These are phyloP conservation scores for Ceratotherium simum DNA, from an alignment of 2,113 vertebrate genomes.

Conservation along the genomic window DNA sequence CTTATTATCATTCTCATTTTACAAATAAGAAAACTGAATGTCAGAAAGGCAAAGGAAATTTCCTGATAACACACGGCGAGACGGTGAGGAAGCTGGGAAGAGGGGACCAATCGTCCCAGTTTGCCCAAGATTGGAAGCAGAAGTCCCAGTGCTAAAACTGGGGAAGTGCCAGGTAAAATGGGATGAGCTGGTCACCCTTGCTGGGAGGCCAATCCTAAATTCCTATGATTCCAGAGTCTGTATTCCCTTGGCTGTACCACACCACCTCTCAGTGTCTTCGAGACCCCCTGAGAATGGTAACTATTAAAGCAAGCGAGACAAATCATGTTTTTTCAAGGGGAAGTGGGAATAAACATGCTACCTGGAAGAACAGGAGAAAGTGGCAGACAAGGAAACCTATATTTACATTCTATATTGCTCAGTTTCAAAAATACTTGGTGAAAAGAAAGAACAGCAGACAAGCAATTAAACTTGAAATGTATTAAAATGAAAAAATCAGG, in stretches of 20 bases:
- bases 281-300: not conserved
- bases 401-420: constrained; percentile 21
- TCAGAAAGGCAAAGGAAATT: not conserved
- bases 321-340: not conserved
- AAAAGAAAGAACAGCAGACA: not conserved
- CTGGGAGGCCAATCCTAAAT: not conserved
- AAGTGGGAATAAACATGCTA: not conserved
- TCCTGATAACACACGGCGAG: not conserved
- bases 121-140: not conserved
- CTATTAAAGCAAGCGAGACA: not conserved
- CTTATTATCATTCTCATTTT: not conserved
- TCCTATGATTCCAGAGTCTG: not conserved
- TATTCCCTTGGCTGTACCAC: fast-evolving
- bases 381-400: not conserved
- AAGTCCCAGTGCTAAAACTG: not conserved
- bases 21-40: not conserved
- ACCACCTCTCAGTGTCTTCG: not conserved
- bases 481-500: constrained; percentile 54
- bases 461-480: constrained; percentile 55
- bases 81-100: not conserved
- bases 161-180: not conserved
- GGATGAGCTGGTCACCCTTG: fast-evolving
- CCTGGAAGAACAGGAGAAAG: not conserved
- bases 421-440: constrained; percentile 52
- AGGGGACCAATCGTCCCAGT: fast-evolving